These are phyloP conservation scores for Lynx canadensis DNA, from an alignment of 2,113 vertebrate genomes.

Conservation along the genomic window DNA sequence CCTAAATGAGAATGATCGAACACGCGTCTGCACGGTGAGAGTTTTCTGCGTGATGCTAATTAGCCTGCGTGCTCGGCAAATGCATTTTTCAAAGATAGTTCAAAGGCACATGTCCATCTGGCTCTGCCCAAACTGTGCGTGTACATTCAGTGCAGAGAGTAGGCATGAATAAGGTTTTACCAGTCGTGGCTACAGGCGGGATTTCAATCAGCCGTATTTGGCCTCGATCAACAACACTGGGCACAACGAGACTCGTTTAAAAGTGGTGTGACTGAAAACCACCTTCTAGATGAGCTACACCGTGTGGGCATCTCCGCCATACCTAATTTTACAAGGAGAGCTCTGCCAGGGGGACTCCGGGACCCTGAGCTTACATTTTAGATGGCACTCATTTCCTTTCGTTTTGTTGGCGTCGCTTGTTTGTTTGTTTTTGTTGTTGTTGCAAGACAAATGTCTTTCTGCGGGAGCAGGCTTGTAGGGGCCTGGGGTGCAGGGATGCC, in stretches of 20 bases:
- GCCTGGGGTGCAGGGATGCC: neutral
- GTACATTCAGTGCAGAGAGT: neutral
- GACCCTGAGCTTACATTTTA: neutral
- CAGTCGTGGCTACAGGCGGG: neutral
- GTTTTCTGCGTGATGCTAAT: neutral
- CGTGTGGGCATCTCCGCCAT: neutral
- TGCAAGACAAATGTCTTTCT: neutral
- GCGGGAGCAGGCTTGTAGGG: neutral
- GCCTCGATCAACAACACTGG: neutral
- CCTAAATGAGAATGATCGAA: neutral
- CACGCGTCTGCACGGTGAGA: neutral
- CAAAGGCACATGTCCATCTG: constrained; percentile 5
- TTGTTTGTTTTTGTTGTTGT: too few relatives aligned
- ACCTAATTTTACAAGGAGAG: neutral
- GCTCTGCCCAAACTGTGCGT: neutral
- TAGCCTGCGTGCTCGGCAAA: neutral
- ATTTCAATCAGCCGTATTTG: neutral
- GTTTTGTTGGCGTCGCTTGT: too few relatives aligned
- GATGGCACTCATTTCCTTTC: neutral
- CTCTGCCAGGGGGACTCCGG: neutral
- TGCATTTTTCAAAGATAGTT: constrained; percentile 39
- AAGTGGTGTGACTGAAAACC: neutral
- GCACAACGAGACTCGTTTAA: neutral
- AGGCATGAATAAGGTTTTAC: neutral
- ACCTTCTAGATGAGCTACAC: neutral